These are phyloP conservation scores for Ptilorrhoa leucosticta DNA, from an alignment of 2,113 vertebrate genomes.

Conservation along the genomic window DNA sequence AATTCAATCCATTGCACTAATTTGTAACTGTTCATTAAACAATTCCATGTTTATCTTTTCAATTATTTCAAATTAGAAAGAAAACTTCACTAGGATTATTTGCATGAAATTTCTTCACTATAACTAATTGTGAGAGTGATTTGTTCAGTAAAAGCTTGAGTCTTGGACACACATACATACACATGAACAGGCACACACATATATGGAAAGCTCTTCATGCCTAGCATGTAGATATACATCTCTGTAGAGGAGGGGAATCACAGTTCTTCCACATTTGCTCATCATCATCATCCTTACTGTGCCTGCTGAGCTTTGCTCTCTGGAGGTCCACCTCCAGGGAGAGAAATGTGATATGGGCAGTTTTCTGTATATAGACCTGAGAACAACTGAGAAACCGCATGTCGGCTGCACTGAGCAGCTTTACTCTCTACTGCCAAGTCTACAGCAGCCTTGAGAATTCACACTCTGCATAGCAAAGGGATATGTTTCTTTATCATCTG, in stretches of 20 bases:
- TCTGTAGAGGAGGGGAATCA: not conserved
- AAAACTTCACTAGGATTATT: not conserved
- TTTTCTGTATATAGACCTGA: conserved; percentile 3
- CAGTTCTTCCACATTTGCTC: not conserved
- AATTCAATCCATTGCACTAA: not conserved
- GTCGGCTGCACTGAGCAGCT: not conserved
- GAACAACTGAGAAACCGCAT: not conserved
- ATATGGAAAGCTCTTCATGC: not conserved
- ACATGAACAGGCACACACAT: accelerated
- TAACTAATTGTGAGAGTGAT: not conserved
- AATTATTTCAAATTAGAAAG: not conserved
- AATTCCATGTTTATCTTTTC: not conserved
- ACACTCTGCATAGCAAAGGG: not conserved
- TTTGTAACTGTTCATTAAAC: not conserved
- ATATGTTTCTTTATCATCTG: not conserved
- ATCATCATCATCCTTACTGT: not conserved
- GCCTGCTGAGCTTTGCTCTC: not conserved
- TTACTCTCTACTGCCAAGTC: not conserved
- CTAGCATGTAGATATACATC: not conserved
- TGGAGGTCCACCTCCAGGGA: not conserved
- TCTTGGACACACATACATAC: not conserved
- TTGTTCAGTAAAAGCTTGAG: not conserved
- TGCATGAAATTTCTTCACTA: not conserved
- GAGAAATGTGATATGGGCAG: not conserved
- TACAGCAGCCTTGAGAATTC: not conserved